These are phyloP conservation scores for Sitophilus oryzae DNA, from an alignment of 1,140 invertebrate species.

Conservation along the genomic window DNA sequence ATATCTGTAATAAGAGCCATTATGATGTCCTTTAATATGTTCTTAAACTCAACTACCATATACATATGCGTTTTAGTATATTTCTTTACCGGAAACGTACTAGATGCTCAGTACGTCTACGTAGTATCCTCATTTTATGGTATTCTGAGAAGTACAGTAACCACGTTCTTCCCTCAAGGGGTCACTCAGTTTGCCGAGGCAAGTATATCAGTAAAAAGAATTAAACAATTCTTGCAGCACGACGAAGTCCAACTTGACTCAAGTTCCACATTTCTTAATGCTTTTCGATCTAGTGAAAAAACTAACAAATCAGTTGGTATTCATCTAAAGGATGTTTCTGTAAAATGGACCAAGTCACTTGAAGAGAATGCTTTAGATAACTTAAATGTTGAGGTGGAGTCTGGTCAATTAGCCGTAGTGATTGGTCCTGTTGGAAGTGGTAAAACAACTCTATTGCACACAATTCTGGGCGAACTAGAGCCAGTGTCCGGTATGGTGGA, in stretches of 20 bases:
- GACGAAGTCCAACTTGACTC: constrained; percentile 27
- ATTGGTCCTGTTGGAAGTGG: constrained; percentile 68
- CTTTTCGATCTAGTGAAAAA: constrained; percentile 8
- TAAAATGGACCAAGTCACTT: constrained; percentile 54
- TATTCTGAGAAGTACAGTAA: constrained; percentile 64
- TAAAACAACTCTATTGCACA: constrained; percentile 77
- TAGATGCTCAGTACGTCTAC: constrained; percentile 71
- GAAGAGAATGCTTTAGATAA: constrained; percentile 51
- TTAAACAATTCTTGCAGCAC: constrained; percentile 53
- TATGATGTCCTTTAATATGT: constrained; percentile 65
- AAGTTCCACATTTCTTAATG: constrained; percentile 12
- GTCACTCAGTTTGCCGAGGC: constrained; percentile 56
- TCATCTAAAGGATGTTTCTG: constrained; percentile 49
- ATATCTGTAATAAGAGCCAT: constrained; percentile 60
- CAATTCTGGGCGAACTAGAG: constrained; percentile 72
- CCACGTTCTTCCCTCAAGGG: constrained; percentile 63
- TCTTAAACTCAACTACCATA: constrained; percentile 65
- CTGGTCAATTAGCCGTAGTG: constrained; percentile 57
- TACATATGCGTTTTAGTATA: constrained; percentile 71
- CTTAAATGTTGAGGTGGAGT: constrained; percentile 48
- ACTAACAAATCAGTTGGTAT: constrained; percentile 20
- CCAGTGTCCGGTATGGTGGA: constrained; percentile 41
- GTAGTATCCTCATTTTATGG: constrained; percentile 66
- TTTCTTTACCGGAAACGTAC: constrained; percentile 58
- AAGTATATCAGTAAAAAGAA: constrained; percentile 58